Base-by-base conservation (phyloP, 2,797 vertebrate species). In the Phoebastria nigripes region DNA sequence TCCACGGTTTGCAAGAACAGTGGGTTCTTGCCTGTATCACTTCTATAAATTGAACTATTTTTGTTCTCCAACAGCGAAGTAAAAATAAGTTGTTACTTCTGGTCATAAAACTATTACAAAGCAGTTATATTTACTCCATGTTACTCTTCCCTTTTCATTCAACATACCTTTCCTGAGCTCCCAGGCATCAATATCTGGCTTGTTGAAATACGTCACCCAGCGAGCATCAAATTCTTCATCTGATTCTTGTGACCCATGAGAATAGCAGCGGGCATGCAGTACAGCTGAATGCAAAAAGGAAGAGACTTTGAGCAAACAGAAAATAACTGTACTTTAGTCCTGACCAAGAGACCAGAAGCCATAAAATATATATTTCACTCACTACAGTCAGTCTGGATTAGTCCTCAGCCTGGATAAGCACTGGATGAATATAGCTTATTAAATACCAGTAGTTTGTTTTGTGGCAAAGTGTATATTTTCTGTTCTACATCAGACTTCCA, bases 151-250 rank as follows among this genome's bases (percentile, higher is more conserved):
- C 28, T 41, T 42, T 3, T 28, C 21, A 9, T 11, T 18, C 33
- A 59, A 7, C 76, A 14, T 97, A 99, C 99, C 99, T 99, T 99
- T 99, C 96, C 98, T 98, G 70, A 99, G 98, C 94, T 99, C 99
- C 99, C 99, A 99, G 87, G 98, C 98, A 96, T 99, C 99, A 1
- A 99, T 98, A 94, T 99, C 99, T 91, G 99, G 99, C 92, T 99
- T 99, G 98, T 98, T 99, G 98, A 99, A 99, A 92, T 99, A 99
- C 0, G 98, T 99, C 91, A 99, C 98, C 99, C 99, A 99, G 67
- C 99, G 99, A 93, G 99, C 98, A 96, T 99, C 99, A 51, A 99
- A 99, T 96, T 99, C 99, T 91, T 99, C 99, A 37, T 99, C 99
- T 13, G 99, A 98, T 97, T 99, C 99, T 63, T 98, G 98, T 65